Evolutionary conservation across 2,888 invertebrate genomes (phyloP).

Genomic region (Amphipoea oculea): DNA sequence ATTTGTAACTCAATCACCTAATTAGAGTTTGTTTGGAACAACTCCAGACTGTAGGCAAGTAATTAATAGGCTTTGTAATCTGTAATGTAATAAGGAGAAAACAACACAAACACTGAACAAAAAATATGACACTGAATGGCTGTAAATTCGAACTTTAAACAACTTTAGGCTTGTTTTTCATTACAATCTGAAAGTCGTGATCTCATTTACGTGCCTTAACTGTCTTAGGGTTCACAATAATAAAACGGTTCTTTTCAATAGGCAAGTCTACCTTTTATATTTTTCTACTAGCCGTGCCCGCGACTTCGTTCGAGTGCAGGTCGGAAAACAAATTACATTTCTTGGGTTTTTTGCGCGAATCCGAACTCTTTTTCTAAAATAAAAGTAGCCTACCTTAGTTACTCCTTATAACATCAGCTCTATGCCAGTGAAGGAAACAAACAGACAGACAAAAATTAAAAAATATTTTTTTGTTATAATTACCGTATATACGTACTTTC

Average conservation of each 20-base stretch:
- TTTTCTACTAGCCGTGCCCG: neutral
- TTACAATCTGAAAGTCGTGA: neutral
- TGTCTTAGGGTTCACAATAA: neutral
- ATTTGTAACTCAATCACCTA: slow-evolving; percentile 86
- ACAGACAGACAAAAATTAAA: neutral
- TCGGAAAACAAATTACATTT: too few species aligned
- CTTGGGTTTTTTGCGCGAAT: neutral
- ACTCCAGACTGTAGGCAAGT: slow-evolving; percentile 72
- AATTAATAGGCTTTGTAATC: slow-evolving; percentile 75
- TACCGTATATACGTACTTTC: too few species aligned
- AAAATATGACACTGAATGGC: slow-evolving; percentile 9
- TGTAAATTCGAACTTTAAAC: slow-evolving; percentile 11
- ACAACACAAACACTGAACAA: slow-evolving; percentile 38
- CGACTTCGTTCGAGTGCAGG: neutral
- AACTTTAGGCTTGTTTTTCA: neutral
- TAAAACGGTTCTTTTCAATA: neutral
- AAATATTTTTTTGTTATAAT: neutral
- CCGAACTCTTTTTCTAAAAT: neutral
- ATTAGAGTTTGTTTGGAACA: slow-evolving; percentile 83
- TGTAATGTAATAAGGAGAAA: slow-evolving; percentile 58
- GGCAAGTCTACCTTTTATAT: neutral
- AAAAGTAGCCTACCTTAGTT: neutral
- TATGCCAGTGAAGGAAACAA: neutral
- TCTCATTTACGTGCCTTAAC: neutral
- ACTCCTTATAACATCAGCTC: neutral